phyloP scores from a whole-genome alignment of 2,888 invertebrate genomes.

The Taenaris catops region DNA sequence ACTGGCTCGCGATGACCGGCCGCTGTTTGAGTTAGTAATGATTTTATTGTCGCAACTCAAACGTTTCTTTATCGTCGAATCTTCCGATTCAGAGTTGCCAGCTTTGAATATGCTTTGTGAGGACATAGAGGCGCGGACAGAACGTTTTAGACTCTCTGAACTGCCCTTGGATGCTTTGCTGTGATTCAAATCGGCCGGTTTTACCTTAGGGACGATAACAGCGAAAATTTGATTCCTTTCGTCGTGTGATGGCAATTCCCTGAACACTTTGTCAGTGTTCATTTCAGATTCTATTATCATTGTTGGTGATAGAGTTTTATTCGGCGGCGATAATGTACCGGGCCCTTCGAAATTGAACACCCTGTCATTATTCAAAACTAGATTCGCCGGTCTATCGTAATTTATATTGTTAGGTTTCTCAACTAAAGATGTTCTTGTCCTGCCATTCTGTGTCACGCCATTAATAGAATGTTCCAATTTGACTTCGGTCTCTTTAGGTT shows the following conservation, averaged over 20 bases:
- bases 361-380: slow-evolving; percentile 46
- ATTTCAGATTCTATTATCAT: slow-evolving; percentile 59
- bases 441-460: slow-evolving; percentile 32
- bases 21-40: slow-evolving; percentile 44
- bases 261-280: slow-evolving; percentile 64
- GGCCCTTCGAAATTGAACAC: slow-evolving; percentile 56
- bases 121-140: slow-evolving; percentile 50
- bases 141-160: slow-evolving; percentile 53
- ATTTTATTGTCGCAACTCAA: slow-evolving; percentile 70
- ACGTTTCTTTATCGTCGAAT: slow-evolving; percentile 64
- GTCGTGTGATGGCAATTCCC: slow-evolving; percentile 53
- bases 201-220: slow-evolving; percentile 68
- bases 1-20: slow-evolving; percentile 56
- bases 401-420: slow-evolving; percentile 51
- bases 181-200: slow-evolving; percentile 41
- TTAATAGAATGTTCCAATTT: slow-evolving; percentile 51
- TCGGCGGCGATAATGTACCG: slow-evolving; percentile 66
- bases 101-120: slow-evolving; percentile 56
- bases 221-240: slow-evolving; percentile 64
- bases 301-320: slow-evolving; percentile 62
- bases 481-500: slow-evolving; percentile 75
- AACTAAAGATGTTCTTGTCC: slow-evolving; percentile 48
- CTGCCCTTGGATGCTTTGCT: slow-evolving; percentile 43
- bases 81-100: slow-evolving; percentile 61
- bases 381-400: slow-evolving; percentile 50